These are phyloP conservation scores for Sphaeridia pumilis DNA, from an alignment of 2,888 invertebrate species.

Conservation along the genomic window DNA sequence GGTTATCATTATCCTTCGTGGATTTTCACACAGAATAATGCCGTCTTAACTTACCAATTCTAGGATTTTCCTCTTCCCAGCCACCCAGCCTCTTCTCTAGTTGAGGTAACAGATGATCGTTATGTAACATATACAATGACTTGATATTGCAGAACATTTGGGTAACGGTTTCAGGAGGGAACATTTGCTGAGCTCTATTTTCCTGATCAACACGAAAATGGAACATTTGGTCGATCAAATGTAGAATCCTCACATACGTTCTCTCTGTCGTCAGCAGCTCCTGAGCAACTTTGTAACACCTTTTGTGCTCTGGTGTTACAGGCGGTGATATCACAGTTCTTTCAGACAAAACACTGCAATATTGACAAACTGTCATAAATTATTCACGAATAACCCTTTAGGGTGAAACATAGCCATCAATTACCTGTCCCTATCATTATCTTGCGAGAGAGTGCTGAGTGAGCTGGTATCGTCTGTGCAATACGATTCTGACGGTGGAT, in stretches of 20 bases:
- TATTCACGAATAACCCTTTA: not conserved
- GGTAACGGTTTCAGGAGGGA: constrained; percentile 48
- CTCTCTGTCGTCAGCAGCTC: constrained; percentile 51
- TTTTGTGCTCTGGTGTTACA: constrained; percentile 36
- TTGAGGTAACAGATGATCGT: constrained; percentile 51
- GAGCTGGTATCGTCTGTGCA: constrained; percentile 29
- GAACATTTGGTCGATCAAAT: constrained; percentile 51
- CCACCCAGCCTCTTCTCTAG: constrained; percentile 47
- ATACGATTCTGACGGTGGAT: constrained; percentile 30
- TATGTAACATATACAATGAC: constrained; percentile 52
- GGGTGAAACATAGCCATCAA: not conserved
- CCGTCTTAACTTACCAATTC: constrained; percentile 32
- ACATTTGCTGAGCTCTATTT: constrained; percentile 47
- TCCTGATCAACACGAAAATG: constrained; percentile 50
- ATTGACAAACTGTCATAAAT: too few relatives aligned
- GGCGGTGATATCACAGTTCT: not conserved
- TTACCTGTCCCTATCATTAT: not conserved
- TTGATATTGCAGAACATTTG: constrained; percentile 54
- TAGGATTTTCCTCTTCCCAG: constrained; percentile 41
- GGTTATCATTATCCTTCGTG: too few relatives aligned
- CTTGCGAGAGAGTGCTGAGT: constrained; percentile 6
- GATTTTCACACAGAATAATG: too few relatives aligned
- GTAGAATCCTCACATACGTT: constrained; percentile 49
- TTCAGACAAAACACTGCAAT: not conserved
- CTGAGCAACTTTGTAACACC: constrained; percentile 44